Evolutionary conservation across 2,113 vertebrate species (phyloP), one percentile per base, ranked within the genome.

Genomic region (Nothoprocta perdicaria): DNA sequence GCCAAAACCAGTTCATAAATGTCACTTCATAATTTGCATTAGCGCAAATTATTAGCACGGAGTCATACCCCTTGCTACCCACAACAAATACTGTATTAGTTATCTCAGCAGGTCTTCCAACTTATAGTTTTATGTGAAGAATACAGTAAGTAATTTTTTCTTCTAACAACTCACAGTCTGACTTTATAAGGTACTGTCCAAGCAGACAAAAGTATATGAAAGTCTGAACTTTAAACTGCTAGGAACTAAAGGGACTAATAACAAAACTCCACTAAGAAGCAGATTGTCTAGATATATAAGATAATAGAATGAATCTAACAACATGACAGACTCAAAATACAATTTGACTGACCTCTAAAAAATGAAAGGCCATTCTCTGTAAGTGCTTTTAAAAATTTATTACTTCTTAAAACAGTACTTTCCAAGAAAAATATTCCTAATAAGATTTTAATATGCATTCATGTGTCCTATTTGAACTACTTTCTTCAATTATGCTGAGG

Each of bases 1-100:
- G 95, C 83, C 90, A 96, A 97, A 96, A 53, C 89, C 26, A 94
- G 91, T 92, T 94, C 75, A 95, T 97, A 98, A 97, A 95, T 43
- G 66, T 93, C 89, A 95, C n/a, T 75, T 95, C 62, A 69, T 81
- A 93, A 96, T 97, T 95, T 96, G 62, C 62, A 96, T 79, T 90
- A 62, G 55, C 87, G 88, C 52, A 95, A 97, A 96, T 95, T 95
- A 96, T 95, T 89, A 93, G 73, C 75, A 83, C 93, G 86, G 89
- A 96, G 65, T 94, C 86, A 95, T 63, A 95, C 41, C 38, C 71
- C 35, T 66, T 82, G 58, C 80, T 85, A 68, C 46, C 24, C 65
- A 90, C 55, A 93, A 63, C 61, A 76, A 95, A 87, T 50, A 80
- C 31, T 82, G 57, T 40, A 80, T 60, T 82, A 81, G 40, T 95